Base-by-base conservation (phyloP, 2,888 invertebrate species). In the Brachynemurus nebulosus region DNA sequence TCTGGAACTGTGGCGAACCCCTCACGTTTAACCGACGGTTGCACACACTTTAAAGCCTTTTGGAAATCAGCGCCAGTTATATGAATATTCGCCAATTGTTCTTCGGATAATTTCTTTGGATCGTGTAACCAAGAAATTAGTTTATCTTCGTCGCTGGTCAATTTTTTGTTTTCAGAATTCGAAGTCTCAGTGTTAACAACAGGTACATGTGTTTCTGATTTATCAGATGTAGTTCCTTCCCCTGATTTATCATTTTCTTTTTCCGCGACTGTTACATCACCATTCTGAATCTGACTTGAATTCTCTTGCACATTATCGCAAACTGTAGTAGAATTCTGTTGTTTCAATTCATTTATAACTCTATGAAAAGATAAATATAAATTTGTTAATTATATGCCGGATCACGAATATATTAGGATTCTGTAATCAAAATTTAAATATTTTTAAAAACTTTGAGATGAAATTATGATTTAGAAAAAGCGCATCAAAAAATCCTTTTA, bases 1-100 rank as follows among this genome's bases (percentile, higher is more conserved):
- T 93, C 91, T 2, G 98, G 97, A 11, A 98, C 91, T 1, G 95
- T 95, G 2, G 90, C 89, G 65, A 98, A 96, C 40, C 97, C 97
- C 70, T 98, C 97, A 52, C 96, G 72, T 56, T 93, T 95, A 0
- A 93, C 85, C 41, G 91, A 90, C 0, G 96, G 96, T 60, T 91
- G 90, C 5, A 92, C 83, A 44, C 76, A 69, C 59, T 84, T 81
- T 19, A 91, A 63, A 4, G 92, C 92, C 53, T 69, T 70, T 44
- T 77, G 59, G 55, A 89, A 90, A 60, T 93, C 92, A 4, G 75
- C 72, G 57, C 82, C 72, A 34, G 76, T 76, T 12, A 91, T 76
- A 47, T 68, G 76, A 42, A 90, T 67, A 36, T 73, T 70, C 1
- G 69, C 58, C 40, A 89, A 66, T 51, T 81, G 74, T 43, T 76